phyloP scores from a whole-genome alignment of 2,888 invertebrate species.

The Geotrupes spiniger region DNA sequence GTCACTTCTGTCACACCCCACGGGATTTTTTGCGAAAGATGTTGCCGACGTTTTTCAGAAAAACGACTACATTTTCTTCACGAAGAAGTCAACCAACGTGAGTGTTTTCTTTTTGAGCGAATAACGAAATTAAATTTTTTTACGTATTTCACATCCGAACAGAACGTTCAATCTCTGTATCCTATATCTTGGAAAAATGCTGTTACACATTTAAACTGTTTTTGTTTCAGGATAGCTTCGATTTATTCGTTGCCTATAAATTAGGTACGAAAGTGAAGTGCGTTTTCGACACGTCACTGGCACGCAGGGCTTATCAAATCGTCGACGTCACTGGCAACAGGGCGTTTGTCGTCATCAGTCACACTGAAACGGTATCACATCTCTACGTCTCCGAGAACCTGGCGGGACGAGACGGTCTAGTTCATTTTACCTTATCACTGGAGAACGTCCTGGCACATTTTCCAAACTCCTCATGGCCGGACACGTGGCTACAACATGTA shows the following conservation, averaged over 20 bases:
- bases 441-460: constrained; percentile 80
- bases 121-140: neutral
- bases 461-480: constrained; percentile 76
- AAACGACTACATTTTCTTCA: constrained; percentile 83
- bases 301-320: constrained; percentile 70
- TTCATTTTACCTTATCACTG: constrained; percentile 75
- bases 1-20: constrained; percentile 19
- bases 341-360: constrained; percentile 79
- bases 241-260: constrained; percentile 76
- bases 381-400: constrained; percentile 77
- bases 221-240: constrained; percentile 51
- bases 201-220: too few relatives aligned
- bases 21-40: constrained; percentile 48
- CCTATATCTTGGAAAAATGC: too few relatives aligned
- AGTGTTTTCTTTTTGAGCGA: constrained; percentile 35
- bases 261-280: constrained; percentile 69
- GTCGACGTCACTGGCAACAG: constrained; percentile 80
- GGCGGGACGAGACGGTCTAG: constrained; percentile 53
- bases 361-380: constrained; percentile 68
- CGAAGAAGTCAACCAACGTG: constrained; percentile 63
- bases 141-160: too few relatives aligned
- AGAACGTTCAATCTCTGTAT: too few relatives aligned
- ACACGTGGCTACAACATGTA: constrained; percentile 79
- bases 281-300: constrained; percentile 69
- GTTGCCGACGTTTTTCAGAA: constrained; percentile 81